These are phyloP conservation scores for Trachymyrmex cornetzi DNA, from an alignment of 1,140 invertebrate genomes.

Conservation along the genomic window DNA sequence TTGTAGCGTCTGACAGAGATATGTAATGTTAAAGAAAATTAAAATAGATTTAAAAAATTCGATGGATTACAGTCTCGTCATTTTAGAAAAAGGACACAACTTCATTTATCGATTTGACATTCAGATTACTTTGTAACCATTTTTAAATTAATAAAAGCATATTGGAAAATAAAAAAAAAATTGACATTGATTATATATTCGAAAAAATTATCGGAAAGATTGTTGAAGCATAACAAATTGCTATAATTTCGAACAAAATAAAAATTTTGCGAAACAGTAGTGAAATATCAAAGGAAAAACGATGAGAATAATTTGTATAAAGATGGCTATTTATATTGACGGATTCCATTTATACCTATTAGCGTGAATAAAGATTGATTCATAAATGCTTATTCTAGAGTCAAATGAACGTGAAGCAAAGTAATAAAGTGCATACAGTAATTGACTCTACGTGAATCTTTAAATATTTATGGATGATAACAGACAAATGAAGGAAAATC, in stretches of 20 bases:
- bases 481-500: not conserved
- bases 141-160: slow-evolving; percentile 38
- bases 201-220: not conserved
- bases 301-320: not conserved
- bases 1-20: not conserved
- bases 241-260: not conserved
- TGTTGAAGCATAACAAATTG: not conserved
- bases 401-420: not conserved
- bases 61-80: not conserved
- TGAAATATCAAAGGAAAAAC: not conserved
- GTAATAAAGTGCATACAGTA: slow-evolving; percentile 20
- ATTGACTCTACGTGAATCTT: slow-evolving; percentile 25
- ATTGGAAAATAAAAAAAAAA: not conserved
- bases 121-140: slow-evolving; percentile 3
- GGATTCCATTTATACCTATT: slow-evolving; percentile 21
- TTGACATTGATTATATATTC: not conserved
- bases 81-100: not conserved
- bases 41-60: not conserved
- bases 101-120: slow-evolving; percentile 25
- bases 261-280: not conserved
- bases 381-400: slow-evolving; percentile 8
- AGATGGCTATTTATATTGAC: slow-evolving; percentile 20
- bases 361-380: slow-evolving; percentile 29
- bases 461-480: slow-evolving; percentile 37
- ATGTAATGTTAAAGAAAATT: not conserved